Base-by-base conservation (phyloP, 2,113 vertebrate genomes). In the Heterochromis multidens region DNA sequence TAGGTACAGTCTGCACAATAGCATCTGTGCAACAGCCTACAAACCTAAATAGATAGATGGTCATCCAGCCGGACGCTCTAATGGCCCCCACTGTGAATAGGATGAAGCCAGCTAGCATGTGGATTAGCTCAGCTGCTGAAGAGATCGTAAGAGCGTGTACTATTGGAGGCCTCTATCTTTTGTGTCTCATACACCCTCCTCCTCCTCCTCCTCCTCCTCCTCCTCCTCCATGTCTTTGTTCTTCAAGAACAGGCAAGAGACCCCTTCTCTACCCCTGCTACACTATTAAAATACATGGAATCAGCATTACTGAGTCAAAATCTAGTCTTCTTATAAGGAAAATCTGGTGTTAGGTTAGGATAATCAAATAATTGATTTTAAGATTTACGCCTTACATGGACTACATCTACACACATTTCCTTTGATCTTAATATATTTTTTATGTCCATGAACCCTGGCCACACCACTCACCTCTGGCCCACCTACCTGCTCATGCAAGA, bases 91-190 rank as follows among this genome's bases (percentile, higher is more conserved):
- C 72, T 58, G 29, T 83, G 86, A 89, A 91, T 77, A 79, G 57
- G 77, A 14, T 62, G 80, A 80, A 80, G 84, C 83, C 59, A 83
- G 84, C 84, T 81, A 90, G 87, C 87, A 88, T 87, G 82, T 84
- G 88, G 90, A 84, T 91, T 88, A 92, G 49, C 84, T 87, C 61
- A 9, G 89, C 80, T 19, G 82, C 82, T 88, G 81, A 89, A 89
- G 56, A 76, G 85, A 78, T 31, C n/a, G n/a, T n/a, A n/a, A n/a
- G 74, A 86, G 84, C 10, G 11, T 86, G 89, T 46, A 67, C 77
- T 2, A 54, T 80, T 27, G 16, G 43, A 81, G 78, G 74, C 77
- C 84, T 83, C 80, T 31, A 56, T 89, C 91, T 87, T 93, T 93
- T 92, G 87, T 93, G 58, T 90, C 72, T 89, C 79, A 35, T 7